Evolutionary conservation across 2,113 vertebrate genomes (phyloP), one percentile per base, ranked within the genome.

Genomic region (Dolichallabes microphthalmus): DNA sequence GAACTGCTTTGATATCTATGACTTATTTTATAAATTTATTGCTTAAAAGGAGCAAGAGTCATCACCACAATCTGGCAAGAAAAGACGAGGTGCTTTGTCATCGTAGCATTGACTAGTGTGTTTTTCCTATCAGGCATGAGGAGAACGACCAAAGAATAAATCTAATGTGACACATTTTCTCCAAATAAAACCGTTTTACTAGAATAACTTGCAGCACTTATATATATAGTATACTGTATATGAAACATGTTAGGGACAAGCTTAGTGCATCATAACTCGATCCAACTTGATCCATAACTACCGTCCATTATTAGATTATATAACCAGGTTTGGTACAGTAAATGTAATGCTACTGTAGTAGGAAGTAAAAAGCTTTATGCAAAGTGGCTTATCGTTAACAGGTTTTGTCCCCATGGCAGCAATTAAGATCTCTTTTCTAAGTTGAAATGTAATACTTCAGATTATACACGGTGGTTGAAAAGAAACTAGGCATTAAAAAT

Each of bases 31-130:
- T 58, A 79, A 39, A 60, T 39, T 22, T 60, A 79, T 79, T 25
- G 30, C 30, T 35, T 25, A 79, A 79, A 60, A 20, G 19, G 76
- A 7, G 30, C 30, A 60, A 60, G 55, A 79, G 76, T 60, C 76
- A 79, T 79, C 76, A 79, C 55, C 12, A 25, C 76, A 60, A 79
- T 60, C 76, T 79, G 76, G 76, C 55, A 79, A 79, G 35, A 60
- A 79, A 60, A 35, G 76, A 79, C 20, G 20, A 79, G 76, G 55
- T 30, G 60, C 55, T 79, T 58, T 8, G 20, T 79, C 76, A 79
- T 60, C 6, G 30, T 58, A 39, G 30, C 76, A 79, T 14, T 25
- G 76, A 60, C 55, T 60, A 57, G 30, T 79, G 30, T 39, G 19
- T 22, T 10, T 35, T 57, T 57, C 27, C 53, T 20, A 35, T 76